Percentiles rank a stretch among this genome's conserved stretches.
These are phyloP conservation scores for Glyptemys insculpta DNA, from an alignment of 2,797 vertebrate species.

Conservation along the genomic window DNA sequence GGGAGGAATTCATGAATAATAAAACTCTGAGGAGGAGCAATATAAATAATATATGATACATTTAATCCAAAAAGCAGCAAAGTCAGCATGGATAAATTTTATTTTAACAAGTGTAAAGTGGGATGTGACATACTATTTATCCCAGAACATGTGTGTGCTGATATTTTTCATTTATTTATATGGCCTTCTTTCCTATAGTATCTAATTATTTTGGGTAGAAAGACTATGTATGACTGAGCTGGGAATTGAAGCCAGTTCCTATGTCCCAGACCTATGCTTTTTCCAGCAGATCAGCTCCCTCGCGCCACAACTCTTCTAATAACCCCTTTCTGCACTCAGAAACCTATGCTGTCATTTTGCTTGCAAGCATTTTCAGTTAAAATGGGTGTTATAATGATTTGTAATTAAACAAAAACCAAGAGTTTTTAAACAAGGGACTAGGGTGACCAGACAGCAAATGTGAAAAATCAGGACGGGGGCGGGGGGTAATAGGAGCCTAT, in stretches of 20 bases:
- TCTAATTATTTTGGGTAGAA: neutral
- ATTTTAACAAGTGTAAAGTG: conserved; percentile 42
- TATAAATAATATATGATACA: conserved; percentile 58
- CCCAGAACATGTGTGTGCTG: conserved; percentile 33
- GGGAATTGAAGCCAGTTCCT: conserved; percentile 2
- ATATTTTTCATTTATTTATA: conserved; percentile 34
- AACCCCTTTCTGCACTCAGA: neutral
- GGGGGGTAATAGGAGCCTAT: too few relatives aligned
- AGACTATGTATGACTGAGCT: neutral
- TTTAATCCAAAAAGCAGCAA: neutral
- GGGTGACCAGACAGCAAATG: neutral
- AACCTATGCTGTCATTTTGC: rapidly evolving
- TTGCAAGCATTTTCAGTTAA: neutral
- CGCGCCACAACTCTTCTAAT: neutral
- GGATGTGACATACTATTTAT: conserved; percentile 42
- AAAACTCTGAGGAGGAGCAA: neutral
- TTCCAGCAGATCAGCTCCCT: neutral
- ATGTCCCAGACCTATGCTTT: rapidly evolving
- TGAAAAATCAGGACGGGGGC: too few relatives aligned
- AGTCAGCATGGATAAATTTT: conserved; percentile 21
- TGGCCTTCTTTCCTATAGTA: neutral
- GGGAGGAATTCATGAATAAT: conserved; percentile 12
- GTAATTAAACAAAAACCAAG: neutral
- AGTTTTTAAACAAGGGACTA: rapidly evolving
- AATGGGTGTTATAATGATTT: rapidly evolving